Evolutionary conservation across 2,888 invertebrate genomes (phyloP).

Genomic region (Drosophila dives): DNA sequence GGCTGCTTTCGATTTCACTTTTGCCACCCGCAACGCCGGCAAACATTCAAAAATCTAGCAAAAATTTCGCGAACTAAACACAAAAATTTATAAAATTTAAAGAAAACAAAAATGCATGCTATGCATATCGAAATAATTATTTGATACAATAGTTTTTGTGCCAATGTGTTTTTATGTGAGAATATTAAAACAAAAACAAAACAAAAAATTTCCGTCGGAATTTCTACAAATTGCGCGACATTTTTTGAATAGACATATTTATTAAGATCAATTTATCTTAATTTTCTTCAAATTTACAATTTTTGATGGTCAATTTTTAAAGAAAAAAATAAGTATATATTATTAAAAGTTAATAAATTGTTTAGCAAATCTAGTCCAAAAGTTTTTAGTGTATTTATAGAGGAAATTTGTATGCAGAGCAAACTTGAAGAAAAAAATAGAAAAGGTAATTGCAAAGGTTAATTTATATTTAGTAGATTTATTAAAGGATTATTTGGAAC

Average conservation of each 20-base stretch:
- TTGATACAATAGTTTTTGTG: slow-evolving; percentile 8
- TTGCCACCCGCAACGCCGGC: slow-evolving; percentile 36
- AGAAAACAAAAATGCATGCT: slow-evolving; percentile 1
- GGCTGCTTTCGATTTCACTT: slow-evolving; percentile 69
- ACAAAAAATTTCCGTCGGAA: slow-evolving; percentile 54
- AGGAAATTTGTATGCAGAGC: background rate
- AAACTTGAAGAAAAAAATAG: background rate
- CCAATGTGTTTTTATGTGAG: slow-evolving; percentile 9
- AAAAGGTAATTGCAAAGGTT: slow-evolving; percentile 10
- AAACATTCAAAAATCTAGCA: slow-evolving; percentile 21
- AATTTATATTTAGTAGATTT: background rate
- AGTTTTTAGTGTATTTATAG: slow-evolving; percentile 15
- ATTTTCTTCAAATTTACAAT: slow-evolving; percentile 21
- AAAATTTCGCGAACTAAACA: slow-evolving; percentile 6
- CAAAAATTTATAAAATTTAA: slow-evolving; percentile 7
- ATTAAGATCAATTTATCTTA: slow-evolving; percentile 14
- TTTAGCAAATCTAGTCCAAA: slow-evolving; percentile 2
- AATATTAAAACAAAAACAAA: background rate
- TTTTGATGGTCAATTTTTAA: slow-evolving; percentile 48
- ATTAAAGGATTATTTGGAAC: background rate
- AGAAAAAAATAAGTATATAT: slow-evolving; percentile 13
- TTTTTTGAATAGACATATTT: slow-evolving; percentile 25
- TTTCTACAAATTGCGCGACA: slow-evolving; percentile 26
- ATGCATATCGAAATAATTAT: slow-evolving; percentile 15
- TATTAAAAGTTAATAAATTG: background rate